phyloP scores from a whole-genome alignment of 2,797 vertebrate genomes.

The Typhlichthys subterraneus region DNA sequence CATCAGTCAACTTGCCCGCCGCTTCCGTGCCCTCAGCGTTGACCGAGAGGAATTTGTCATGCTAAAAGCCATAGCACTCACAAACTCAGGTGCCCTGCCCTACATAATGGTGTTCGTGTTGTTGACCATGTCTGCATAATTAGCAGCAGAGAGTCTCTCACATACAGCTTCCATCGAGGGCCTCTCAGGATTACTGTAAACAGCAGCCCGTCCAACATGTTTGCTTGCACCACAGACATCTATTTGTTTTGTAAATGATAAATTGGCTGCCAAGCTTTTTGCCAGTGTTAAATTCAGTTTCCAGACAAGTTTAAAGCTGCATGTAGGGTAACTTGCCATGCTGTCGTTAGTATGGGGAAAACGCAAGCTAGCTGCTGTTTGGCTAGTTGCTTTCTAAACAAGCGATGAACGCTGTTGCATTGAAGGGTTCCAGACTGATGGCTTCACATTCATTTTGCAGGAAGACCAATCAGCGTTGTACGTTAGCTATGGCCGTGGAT shows the following conservation, averaged over 20 bases:
- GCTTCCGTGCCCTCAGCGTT: conserved; percentile 83
- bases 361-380: too few species aligned
- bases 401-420: too few species aligned
- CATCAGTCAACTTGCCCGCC: conserved; percentile 81
- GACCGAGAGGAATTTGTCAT: conserved; percentile 91
- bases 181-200: conserved; percentile 53
- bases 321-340: too few species aligned
- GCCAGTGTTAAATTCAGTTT: conserved; percentile 1
- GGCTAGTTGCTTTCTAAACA: too few species aligned
- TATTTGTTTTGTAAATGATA: conserved; percentile 66
- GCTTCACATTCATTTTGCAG: too few species aligned
- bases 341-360: too few species aligned
- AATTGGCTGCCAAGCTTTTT: conserved; percentile 4
- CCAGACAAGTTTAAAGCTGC: not conserved
- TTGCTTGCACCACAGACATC: conserved; percentile 35
- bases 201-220: conserved; percentile 22
- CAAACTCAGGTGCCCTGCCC: conserved; percentile 84
- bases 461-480: too few species aligned
- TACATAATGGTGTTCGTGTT: not conserved
- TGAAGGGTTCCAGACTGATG: too few species aligned
- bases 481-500: too few species aligned
- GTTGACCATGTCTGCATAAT: not conserved
- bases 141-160: too few species aligned
- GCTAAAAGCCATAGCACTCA: conserved; percentile 90
- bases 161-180: not conserved